phyloP scores from a whole-genome alignment of 2,888 invertebrate species.

The Scelioninae gen. 1 region DNA sequence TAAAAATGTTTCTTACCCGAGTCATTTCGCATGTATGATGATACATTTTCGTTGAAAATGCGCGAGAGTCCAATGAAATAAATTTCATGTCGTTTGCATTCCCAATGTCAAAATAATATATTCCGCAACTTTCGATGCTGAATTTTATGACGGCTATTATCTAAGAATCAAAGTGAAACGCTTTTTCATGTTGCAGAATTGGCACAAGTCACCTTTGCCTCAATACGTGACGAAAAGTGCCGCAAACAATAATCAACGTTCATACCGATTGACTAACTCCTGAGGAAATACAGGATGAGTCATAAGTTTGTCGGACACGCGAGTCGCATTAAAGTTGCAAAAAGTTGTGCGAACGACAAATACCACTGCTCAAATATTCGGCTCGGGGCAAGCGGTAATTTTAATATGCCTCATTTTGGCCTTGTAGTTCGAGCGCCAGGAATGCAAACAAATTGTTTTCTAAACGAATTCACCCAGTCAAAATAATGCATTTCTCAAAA shows the following conservation, averaged over 20 bases:
- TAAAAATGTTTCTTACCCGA: constrained; percentile 1
- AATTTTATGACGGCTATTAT: constrained; percentile 45
- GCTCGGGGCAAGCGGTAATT: constrained; percentile 12
- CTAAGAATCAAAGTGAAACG: constrained; percentile 40
- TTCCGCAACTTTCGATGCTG: constrained; percentile 35
- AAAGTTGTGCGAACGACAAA: constrained; percentile 29
- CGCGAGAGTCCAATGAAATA: constrained; percentile 10
- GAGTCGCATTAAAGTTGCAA: constrained; percentile 10
- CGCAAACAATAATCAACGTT: constrained; percentile 6
- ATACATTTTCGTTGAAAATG: constrained; percentile 28
- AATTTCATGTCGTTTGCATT: constrained; percentile 28
- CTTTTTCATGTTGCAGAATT: constrained; percentile 43
- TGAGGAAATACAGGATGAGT: constrained; percentile 28
- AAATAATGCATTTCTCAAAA: too few relatives aligned
- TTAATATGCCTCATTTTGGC: constrained; percentile 17
- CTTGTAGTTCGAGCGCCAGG: constrained; percentile 10
- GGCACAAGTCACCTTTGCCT: constrained; percentile 47
- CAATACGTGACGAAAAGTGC: constrained; percentile 48
- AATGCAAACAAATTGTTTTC: constrained; percentile 25
- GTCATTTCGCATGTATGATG: constrained; percentile 13
- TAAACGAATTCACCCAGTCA: too few relatives aligned
- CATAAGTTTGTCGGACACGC: constrained; percentile 25
- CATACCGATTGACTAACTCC: constrained; percentile 1
- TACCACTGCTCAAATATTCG: constrained; percentile 17
- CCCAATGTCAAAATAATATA: constrained; percentile 44